phyloP scores from a whole-genome alignment of 2,888 invertebrate genomes.

The Heteromurus nitidus region DNA sequence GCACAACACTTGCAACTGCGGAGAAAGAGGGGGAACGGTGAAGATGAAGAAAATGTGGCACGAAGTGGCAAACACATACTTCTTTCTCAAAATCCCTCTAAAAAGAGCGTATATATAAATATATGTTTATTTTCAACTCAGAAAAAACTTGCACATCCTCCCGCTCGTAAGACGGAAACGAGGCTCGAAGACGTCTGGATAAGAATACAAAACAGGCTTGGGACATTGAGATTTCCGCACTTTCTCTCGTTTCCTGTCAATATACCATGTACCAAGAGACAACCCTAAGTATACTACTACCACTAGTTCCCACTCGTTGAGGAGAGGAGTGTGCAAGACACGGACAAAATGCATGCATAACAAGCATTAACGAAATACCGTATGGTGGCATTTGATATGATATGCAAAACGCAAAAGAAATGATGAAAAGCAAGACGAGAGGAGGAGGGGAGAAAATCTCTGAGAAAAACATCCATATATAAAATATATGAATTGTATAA shows the following conservation, averaged over 20 bases:
- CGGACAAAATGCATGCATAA: constrained; percentile 46
- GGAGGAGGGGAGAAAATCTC: constrained; percentile 49
- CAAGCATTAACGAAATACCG: constrained; percentile 54
- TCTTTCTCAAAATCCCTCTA: constrained; percentile 37
- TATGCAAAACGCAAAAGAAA: constrained; percentile 65
- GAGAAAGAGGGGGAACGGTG: not conserved
- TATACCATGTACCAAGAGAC: constrained; percentile 48
- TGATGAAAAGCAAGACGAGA: constrained; percentile 57
- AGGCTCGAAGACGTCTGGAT: constrained; percentile 67
- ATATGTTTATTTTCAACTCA: constrained; percentile 63
- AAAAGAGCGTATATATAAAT: constrained; percentile 19
- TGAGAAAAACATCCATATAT: constrained; percentile 52
- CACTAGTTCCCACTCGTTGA: constrained; percentile 12
- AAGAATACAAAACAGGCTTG: constrained; percentile 66
- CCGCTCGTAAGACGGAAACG: constrained; percentile 62
- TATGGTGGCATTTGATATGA: constrained; percentile 58
- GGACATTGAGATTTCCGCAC: constrained; percentile 66
- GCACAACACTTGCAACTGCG: not conserved
- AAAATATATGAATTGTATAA: too few species aligned
- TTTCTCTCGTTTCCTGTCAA: constrained; percentile 66
- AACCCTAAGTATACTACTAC: constrained; percentile 36
- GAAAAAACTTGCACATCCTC: constrained; percentile 65
- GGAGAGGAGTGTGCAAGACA: not conserved
- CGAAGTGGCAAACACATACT: constrained; percentile 16
- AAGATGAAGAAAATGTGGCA: not conserved